These are phyloP conservation scores for Cynoglossus semilaevis DNA, from an alignment of 2,113 vertebrate species.

Conservation along the genomic window DNA sequence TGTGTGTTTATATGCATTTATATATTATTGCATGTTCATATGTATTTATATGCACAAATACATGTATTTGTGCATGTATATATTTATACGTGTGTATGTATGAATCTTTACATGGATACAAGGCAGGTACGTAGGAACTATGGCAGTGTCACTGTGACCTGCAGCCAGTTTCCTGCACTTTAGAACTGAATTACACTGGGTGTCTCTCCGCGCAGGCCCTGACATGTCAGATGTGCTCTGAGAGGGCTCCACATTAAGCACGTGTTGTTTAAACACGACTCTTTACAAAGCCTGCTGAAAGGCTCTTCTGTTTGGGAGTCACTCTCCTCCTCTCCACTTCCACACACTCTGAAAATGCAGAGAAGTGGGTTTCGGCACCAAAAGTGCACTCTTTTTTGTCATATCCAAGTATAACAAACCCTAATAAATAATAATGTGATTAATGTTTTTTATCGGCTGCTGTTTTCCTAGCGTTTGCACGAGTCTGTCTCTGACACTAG, in stretches of 20 bases:
- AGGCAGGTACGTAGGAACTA: too few species aligned
- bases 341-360: constrained; percentile 39
- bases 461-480: constrained; percentile 34
- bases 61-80: too few species aligned
- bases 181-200: constrained; percentile 21
- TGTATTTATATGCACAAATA: too few species aligned
- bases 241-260: constrained; percentile 37
- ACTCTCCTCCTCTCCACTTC: constrained; percentile 31
- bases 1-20: too few species aligned
- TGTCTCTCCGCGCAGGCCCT: constrained; percentile 46
- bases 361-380: constrained; percentile 36
- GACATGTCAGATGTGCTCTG: constrained; percentile 54
- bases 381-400: constrained; percentile 23
- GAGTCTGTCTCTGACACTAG: constrained; percentile 16
- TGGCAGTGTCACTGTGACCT: constrained; percentile 4
- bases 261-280: constrained; percentile 41
- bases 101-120: too few species aligned
- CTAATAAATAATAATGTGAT: constrained; percentile 22
- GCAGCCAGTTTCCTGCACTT: constrained; percentile 22
- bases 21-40: too few species aligned
- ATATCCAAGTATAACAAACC: constrained; percentile 23
- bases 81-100: too few species aligned
- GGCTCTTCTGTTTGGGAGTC: constrained; percentile 30
- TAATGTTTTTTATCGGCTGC: neutral
- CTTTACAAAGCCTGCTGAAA: constrained; percentile 44